Percentiles rank a stretch among this genome's conserved stretches.
phyloP scores from a whole-genome alignment of 2,113 vertebrate species.

The Narcine bancroftii region DNA sequence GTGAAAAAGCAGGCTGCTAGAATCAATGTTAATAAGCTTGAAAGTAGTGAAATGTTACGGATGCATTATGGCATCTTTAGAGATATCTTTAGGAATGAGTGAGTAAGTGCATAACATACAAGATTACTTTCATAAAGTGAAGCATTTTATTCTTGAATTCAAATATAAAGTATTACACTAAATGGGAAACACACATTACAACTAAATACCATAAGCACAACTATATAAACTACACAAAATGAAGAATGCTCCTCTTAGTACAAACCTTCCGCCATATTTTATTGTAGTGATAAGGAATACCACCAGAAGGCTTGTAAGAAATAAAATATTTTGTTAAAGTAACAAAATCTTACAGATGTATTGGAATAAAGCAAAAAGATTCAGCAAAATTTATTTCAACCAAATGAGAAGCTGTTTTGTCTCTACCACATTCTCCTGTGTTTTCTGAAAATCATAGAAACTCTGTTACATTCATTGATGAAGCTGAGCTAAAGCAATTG shows the following conservation, averaged over 20 bases:
- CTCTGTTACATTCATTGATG: neutral
- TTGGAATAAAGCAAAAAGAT: constrained; percentile 6
- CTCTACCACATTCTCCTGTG: neutral
- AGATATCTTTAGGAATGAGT: neutral
- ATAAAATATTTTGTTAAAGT: constrained; percentile 60
- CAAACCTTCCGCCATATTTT: constrained; percentile 98
- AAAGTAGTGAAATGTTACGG: neutral
- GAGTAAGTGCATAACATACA: neutral
- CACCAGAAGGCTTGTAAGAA: constrained; percentile 72
- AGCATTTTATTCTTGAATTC: neutral
- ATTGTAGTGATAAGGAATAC: constrained; percentile 66
- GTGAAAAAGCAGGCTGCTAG: neutral
- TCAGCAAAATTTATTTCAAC: neutral
- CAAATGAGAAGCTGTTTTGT: neutral
- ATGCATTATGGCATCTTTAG: neutral
- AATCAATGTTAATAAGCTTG: neutral
- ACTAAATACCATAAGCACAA: constrained; percentile 31
- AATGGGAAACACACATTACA: neutral
- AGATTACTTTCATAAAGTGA: too few species aligned
- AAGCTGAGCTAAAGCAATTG: neutral
- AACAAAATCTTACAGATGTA: constrained; percentile 41
- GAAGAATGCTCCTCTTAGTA: constrained; percentile 52
- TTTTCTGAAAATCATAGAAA: neutral
- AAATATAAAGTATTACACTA: neutral
- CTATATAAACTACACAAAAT: neutral